Conservation (phyloP, 2,888 invertebrate species). For the Sepiola atlantica region DNA sequence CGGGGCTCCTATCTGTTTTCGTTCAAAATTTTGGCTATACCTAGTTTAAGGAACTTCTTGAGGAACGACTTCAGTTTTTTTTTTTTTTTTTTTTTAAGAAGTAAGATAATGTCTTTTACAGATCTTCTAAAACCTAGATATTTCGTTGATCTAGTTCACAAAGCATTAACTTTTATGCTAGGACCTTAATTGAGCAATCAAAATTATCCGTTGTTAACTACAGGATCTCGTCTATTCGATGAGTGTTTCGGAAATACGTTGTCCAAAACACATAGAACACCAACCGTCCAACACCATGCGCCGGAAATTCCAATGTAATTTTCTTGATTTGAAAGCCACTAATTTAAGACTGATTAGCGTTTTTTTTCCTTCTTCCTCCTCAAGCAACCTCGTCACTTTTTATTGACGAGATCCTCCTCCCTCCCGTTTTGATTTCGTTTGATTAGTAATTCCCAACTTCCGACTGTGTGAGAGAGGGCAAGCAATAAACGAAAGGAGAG, state of each 20-base stretch:
- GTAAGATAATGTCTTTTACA: no score
- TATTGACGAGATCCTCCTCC: not conserved
- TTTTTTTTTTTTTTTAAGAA: no score
- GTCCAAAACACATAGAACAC: not conserved
- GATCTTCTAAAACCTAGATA: no score
- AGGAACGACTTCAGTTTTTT: no score
- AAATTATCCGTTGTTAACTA: not conserved
- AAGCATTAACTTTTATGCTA: not conserved
- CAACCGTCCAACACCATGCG: not conserved
- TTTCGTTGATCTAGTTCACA: not conserved
- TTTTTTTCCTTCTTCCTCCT: no score
- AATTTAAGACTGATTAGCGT: not conserved
- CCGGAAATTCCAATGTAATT: constrained; percentile 6
- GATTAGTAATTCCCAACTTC: not conserved
- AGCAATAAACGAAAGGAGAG: not conserved
- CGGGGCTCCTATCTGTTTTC: no score
- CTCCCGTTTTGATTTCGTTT: not conserved
- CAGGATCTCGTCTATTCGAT: no score
- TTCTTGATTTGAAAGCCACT: not conserved
- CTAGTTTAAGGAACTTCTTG: no score
- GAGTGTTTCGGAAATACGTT: not conserved
- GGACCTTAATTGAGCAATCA: not conserved
- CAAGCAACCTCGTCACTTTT: not conserved
- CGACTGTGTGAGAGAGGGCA: not conserved
- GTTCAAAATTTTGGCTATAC: no score